Percentiles rank a stretch among this genome's conserved stretches.
These are phyloP conservation scores for Amphiprion clarkii DNA, from an alignment of 2,797 vertebrate species.

Conservation along the genomic window DNA sequence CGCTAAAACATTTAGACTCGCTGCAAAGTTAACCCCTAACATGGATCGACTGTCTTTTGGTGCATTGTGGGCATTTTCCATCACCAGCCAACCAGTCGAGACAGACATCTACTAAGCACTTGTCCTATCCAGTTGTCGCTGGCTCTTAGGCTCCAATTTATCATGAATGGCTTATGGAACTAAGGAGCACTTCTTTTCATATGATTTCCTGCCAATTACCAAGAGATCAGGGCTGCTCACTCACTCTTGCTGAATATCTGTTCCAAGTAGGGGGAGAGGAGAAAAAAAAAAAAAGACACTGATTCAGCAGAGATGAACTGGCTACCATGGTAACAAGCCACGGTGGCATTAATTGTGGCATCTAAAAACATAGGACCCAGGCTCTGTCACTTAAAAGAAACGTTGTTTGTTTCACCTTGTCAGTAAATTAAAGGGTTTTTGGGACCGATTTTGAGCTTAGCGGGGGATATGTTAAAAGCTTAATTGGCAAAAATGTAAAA, in stretches of 20 bases:
- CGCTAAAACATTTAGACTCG: background rate
- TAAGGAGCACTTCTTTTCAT: conserved; percentile 48
- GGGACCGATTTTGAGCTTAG: background rate
- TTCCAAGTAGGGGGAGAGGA: conserved; percentile 19
- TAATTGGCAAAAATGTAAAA: conserved; percentile 7
- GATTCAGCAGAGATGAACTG: conserved; percentile 62
- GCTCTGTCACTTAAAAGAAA: conserved; percentile 33
- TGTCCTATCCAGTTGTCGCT: conserved; percentile 12
- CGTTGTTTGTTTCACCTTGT: conserved; percentile 14
- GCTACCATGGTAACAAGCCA: conserved; percentile 65
- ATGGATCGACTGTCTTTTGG: background rate
- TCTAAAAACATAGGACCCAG: conserved; percentile 33
- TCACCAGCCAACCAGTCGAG: background rate
- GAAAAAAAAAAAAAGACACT: conserved; percentile 24
- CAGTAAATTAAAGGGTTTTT: conserved; percentile 21
- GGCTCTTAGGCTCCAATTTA: conserved; percentile 32
- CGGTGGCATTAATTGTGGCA: conserved; percentile 58
- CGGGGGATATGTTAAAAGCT: conserved; percentile 12
- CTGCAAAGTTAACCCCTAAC: background rate
- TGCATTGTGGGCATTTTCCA: conserved; percentile 2
- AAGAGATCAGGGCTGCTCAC: conserved; percentile 48
- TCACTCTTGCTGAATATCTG: conserved; percentile 46
- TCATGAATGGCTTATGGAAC: conserved; percentile 36
- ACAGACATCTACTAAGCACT: conserved; percentile 16
- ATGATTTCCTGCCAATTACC: conserved; percentile 62